These are phyloP conservation scores for Luehdorfia chinensis DNA, from an alignment of 1,140 invertebrate species.

Conservation along the genomic window DNA sequence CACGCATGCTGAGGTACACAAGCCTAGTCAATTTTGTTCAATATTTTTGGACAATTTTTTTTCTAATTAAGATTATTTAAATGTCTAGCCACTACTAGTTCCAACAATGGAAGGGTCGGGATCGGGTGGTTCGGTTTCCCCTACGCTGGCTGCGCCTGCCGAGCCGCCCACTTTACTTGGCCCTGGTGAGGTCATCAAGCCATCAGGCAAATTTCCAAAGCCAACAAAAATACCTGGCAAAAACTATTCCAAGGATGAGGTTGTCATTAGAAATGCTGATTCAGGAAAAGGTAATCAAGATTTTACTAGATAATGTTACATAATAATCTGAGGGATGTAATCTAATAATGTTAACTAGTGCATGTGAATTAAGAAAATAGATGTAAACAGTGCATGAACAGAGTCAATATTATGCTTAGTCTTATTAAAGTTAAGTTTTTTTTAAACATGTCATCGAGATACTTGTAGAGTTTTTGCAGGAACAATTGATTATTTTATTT, in stretches of 20 bases:
- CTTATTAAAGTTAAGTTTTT: slow-evolving; percentile 16
- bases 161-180: slow-evolving; percentile 79
- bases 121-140: slow-evolving; percentile 60
- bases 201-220: slow-evolving; percentile 91
- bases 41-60: slow-evolving; percentile 2
- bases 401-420: slow-evolving; percentile 32
- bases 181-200: slow-evolving; percentile 90
- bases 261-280: slow-evolving; percentile 94
- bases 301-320: neutral
- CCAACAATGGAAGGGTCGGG: slow-evolving; percentile 68
- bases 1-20: slow-evolving; percentile 83
- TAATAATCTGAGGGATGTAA: slow-evolving; percentile 1
- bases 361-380: slow-evolving; percentile 14
- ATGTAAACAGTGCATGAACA: slow-evolving; percentile 35
- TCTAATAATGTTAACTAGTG: neutral
- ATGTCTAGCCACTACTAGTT: slow-evolving; percentile 55
- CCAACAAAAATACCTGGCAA: slow-evolving; percentile 94
- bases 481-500: too few species aligned
- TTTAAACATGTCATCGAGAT: slow-evolving; percentile 5
- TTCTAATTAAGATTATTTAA: neutral
- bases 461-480: slow-evolving; percentile 20
- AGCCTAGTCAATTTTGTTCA: neutral
- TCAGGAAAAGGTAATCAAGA: slow-evolving; percentile 91
- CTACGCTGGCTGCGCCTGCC: slow-evolving; percentile 67
- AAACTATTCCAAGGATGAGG: slow-evolving; percentile 95